A percentile compares a stretch with the other conserved stretches of the same genome.
Evolutionary conservation across 2,113 vertebrate species (phyloP).

Genomic region (Hemiprocne comata): DNA sequence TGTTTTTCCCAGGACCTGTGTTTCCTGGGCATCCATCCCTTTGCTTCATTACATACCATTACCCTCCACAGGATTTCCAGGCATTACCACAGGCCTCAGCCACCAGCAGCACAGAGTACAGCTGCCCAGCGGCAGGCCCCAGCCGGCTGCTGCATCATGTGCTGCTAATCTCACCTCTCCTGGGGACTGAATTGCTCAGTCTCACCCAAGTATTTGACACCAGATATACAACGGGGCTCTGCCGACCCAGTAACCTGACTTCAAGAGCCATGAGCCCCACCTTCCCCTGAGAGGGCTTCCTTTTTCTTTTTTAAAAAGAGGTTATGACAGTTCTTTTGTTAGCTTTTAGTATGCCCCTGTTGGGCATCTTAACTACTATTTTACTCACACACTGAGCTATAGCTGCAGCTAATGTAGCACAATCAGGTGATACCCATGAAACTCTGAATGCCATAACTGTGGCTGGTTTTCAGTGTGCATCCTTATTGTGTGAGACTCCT

Average conservation of each 20-base stretch:
- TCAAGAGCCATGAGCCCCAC: background rate
- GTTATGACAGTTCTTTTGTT: background rate
- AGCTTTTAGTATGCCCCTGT: background rate
- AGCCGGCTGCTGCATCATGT: background rate
- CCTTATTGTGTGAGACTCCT: background rate
- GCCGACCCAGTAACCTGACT: background rate
- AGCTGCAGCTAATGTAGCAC: background rate
- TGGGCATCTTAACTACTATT: background rate
- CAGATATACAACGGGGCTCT: background rate
- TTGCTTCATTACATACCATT: background rate
- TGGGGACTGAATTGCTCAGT: background rate
- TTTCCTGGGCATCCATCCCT: background rate
- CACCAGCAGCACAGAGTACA: background rate
- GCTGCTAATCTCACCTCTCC: constrained; percentile 4
- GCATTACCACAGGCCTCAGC: background rate
- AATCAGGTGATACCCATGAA: background rate
- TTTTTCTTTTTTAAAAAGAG: background rate
- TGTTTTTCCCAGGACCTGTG: background rate
- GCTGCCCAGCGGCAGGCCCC: background rate
- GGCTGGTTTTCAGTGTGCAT: background rate
- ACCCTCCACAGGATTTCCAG: background rate
- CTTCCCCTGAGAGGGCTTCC: background rate
- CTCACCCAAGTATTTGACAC: background rate
- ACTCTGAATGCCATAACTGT: background rate
- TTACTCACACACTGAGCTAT: background rate